Evolutionary conservation across 2,888 invertebrate genomes (phyloP).

Genomic region (Coleophora deauratella): DNA sequence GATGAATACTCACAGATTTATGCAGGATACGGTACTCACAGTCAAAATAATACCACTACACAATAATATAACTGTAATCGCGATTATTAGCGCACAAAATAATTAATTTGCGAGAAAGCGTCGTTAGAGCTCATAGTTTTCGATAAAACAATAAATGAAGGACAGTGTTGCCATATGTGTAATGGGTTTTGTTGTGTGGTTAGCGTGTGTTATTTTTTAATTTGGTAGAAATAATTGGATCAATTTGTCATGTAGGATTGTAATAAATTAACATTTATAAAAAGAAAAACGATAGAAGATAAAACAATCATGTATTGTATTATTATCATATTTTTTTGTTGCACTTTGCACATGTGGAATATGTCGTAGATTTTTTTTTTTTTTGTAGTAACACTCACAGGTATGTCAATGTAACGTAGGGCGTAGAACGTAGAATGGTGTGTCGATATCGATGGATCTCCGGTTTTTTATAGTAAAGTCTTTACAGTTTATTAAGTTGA

Average conservation of each 20-base stretch:
- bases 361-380: too few relatives aligned
- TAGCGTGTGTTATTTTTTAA: not conserved
- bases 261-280: too few relatives aligned
- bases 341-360: too few relatives aligned
- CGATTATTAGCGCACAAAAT: constrained; percentile 32
- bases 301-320: too few relatives aligned
- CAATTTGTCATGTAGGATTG: not conserved
- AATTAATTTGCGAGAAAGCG: constrained; percentile 37
- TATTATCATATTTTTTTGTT: too few relatives aligned
- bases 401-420: too few relatives aligned
- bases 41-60: constrained; percentile 31
- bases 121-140: constrained; percentile 36
- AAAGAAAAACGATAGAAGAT: too few relatives aligned
- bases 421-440: too few relatives aligned
- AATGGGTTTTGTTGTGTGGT: not conserved
- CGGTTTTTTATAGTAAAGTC: too few relatives aligned
- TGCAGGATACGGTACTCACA: constrained; percentile 28
- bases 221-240: not conserved
- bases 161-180: constrained; percentile 21
- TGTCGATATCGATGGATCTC: too few relatives aligned
- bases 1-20: constrained; percentile 37
- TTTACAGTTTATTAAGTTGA: too few relatives aligned
- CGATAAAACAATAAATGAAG: constrained; percentile 30
- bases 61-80: constrained; percentile 18
- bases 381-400: too few relatives aligned